A percentile compares a stretch with the other conserved stretches of the same genome.
phyloP scores from a whole-genome alignment of 2,113 vertebrate species.

The Pithys albifrons region DNA sequence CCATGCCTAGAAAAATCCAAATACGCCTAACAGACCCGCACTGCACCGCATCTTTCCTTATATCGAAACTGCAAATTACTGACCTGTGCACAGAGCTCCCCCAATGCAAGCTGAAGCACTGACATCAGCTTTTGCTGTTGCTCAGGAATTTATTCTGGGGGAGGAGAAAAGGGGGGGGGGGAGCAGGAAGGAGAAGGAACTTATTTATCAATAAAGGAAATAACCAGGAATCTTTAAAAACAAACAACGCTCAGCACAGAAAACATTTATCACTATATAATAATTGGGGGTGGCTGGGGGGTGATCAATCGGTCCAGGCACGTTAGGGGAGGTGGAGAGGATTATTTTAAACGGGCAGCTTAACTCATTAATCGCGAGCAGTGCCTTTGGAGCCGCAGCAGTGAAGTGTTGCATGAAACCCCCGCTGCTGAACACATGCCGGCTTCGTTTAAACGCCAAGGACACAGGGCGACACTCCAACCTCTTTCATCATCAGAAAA shows the following conservation, averaged over 20 bases:
- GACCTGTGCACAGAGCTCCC: conserved; percentile 61
- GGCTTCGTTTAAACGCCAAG: conserved; percentile 16
- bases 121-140: conserved; percentile 65
- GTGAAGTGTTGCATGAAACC: background rate
- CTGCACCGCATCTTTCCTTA: background rate
- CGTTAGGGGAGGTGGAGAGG: background rate
- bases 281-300: background rate
- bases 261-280: background rate
- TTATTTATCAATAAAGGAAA: conserved; percentile 59
- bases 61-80: conserved; percentile 45
- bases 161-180: conserved; percentile 55
- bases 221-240: background rate
- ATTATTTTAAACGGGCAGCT: conserved; percentile 14
- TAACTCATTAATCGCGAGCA: background rate
- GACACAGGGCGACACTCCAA: conserved; percentile 14
- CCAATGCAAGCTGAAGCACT: conserved; percentile 61
- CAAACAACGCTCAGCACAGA: background rate
- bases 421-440: conserved; percentile 7
- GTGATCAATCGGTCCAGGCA: background rate
- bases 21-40: background rate
- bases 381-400: background rate
- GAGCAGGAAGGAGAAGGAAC: conserved; percentile 55
- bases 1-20: background rate
- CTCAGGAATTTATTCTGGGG: conserved; percentile 69
- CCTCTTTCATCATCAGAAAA: conserved; percentile 18